phyloP scores from a whole-genome alignment of 2,888 invertebrate genomes.

The Drosophila paucipuncta region DNA sequence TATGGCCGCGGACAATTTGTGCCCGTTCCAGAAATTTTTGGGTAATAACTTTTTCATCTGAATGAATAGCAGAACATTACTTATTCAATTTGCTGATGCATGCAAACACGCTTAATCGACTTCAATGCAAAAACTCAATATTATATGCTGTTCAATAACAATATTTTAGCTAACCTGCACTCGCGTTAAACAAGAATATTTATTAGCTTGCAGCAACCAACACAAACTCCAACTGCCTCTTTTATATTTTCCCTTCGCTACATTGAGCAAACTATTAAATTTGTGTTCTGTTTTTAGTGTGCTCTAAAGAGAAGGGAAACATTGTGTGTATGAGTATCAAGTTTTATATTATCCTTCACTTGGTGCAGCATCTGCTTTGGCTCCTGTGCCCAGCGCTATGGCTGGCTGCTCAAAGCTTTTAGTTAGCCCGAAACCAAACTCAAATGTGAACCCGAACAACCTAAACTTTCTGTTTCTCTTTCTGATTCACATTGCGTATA shows the following conservation, averaged over 20 bases:
- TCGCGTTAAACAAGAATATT: conserved; percentile 37
- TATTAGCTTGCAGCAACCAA: conserved; percentile 1
- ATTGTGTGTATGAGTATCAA: conserved; percentile 44
- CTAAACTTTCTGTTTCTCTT: conserved; percentile 1
- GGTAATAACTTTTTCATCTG: not conserved
- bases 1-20: not conserved
- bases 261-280: conserved; percentile 14
- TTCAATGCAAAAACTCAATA: not conserved
- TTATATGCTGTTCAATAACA: not conserved
- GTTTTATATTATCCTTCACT: conserved; percentile 21
- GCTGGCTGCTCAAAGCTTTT: conserved; percentile 52
- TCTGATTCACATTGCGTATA: conserved; percentile 36
- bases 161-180: conserved; percentile 1
- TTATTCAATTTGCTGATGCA: not conserved
- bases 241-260: no score
- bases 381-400: conserved; percentile 17
- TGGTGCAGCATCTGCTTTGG: conserved; percentile 10
- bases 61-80: not conserved
- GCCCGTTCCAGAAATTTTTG: not conserved
- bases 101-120: not conserved
- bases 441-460: not conserved
- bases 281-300: not conserved
- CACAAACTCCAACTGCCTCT: not conserved
- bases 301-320: conserved; percentile 3
- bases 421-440: conserved; percentile 4